These are phyloP conservation scores for Mirounga angustirostris DNA, from an alignment of 2,113 vertebrate genomes.

Conservation along the genomic window DNA sequence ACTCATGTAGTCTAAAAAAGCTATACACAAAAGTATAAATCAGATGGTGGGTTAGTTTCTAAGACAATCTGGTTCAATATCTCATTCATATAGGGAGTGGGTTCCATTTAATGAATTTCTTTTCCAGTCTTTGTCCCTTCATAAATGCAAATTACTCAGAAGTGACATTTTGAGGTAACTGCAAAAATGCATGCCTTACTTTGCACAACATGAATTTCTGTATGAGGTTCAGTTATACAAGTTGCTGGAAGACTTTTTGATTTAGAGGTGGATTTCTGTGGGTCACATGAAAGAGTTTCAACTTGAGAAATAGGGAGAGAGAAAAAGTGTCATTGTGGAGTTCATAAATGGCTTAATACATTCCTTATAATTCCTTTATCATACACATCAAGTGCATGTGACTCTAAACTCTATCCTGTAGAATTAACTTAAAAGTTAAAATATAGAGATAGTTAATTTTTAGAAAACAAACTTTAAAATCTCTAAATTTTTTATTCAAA, in stretches of 20 bases:
- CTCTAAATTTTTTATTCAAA: not conserved
- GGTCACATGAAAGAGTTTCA: not conserved
- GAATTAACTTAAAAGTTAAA: constrained; percentile 19
- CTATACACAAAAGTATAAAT: not conserved
- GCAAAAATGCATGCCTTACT: constrained; percentile 1
- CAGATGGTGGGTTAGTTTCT: not conserved
- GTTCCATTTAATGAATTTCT: not conserved
- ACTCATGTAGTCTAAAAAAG: not conserved
- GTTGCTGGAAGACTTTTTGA: not conserved
- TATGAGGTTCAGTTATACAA: not conserved
- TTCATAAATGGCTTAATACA: not conserved
- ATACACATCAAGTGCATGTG: not conserved
- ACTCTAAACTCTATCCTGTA: not conserved
- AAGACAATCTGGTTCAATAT: constrained; percentile 36
- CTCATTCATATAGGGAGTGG: not conserved
- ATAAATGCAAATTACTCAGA: constrained; percentile 26
- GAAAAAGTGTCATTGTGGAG: not conserved
- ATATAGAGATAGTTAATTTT: not conserved
- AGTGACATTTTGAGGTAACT: not conserved
- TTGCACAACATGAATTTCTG: not conserved
- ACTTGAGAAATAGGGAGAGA: not conserved
- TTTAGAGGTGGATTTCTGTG: not conserved
- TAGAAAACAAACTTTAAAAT: not conserved
- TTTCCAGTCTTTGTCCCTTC: not conserved
- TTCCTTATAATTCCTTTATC: not conserved